Conservation (phyloP, 2,113 vertebrate species). For the Nesoenas mayeri region DNA sequence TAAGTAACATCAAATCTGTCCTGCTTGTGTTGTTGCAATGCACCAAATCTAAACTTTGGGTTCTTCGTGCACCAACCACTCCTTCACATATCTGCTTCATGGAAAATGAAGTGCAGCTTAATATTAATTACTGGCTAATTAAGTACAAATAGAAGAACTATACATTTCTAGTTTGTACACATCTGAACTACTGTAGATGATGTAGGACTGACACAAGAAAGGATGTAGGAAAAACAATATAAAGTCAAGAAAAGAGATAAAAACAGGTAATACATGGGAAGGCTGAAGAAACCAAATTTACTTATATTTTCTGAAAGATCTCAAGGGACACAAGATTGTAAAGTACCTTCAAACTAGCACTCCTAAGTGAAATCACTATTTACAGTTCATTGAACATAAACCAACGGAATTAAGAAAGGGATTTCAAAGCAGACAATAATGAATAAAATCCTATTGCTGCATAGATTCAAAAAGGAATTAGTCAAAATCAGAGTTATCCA, state of each 20-base stretch:
- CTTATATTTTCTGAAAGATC: background rate
- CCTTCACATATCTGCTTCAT: background rate
- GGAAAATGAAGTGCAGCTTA: background rate
- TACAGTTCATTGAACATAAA: background rate
- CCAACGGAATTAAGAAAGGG: background rate
- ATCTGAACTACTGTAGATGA: background rate
- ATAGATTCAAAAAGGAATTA: background rate
- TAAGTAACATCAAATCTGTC: background rate
- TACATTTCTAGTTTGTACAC: background rate
- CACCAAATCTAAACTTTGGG: background rate
- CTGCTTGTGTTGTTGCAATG: background rate
- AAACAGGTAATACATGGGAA: background rate
- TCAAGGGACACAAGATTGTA: background rate
- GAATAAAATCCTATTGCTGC: background rate
- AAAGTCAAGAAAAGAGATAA: background rate
- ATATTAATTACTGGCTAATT: background rate
- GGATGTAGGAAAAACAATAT: background rate
- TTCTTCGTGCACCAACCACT: background rate
- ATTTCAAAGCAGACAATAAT: background rate
- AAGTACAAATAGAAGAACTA: background rate
- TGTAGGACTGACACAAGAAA: background rate
- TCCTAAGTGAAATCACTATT: background rate
- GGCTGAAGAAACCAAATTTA: background rate
- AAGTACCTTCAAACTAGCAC: background rate
- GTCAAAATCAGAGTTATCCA: background rate